A percentile compares a stretch with the other conserved stretches of the same genome.
Evolutionary conservation across 1,140 invertebrate genomes (phyloP).

Genomic region (Hycleus phaleratus): DNA sequence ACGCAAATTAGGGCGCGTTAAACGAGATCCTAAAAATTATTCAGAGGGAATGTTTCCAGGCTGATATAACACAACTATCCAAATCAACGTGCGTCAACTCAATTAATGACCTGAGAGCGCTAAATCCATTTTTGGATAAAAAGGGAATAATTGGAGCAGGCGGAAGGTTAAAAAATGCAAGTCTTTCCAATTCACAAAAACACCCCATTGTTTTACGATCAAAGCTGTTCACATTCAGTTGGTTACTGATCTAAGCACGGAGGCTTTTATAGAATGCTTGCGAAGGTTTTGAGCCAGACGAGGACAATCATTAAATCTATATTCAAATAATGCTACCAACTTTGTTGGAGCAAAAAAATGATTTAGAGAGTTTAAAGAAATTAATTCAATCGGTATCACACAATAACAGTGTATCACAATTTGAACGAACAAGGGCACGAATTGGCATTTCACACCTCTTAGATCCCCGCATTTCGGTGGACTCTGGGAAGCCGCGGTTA

Average conservation of each 20-base stretch:
- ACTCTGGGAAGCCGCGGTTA: conserved; percentile 40
- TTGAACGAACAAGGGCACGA: conserved; percentile 23
- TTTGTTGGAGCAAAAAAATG: conserved; percentile 15
- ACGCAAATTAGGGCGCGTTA: too few species aligned
- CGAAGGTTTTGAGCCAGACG: conserved; percentile 10
- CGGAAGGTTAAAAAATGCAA: too few species aligned
- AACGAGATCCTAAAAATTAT: too few species aligned
- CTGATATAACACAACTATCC: too few species aligned
- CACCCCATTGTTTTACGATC: conserved; percentile 40
- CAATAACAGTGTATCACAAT: too few species aligned
- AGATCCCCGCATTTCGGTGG: conserved; percentile 40
- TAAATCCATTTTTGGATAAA: too few species aligned
- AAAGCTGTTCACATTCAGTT: conserved; percentile 41
- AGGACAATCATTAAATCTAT: conserved; percentile 9
- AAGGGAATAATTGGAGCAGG: too few species aligned
- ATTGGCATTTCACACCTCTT: conserved; percentile 43
- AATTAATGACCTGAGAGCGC: too few species aligned
- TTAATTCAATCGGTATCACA: not conserved
- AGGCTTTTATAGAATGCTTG: conserved; percentile 9
- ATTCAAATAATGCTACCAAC: conserved; percentile 19
- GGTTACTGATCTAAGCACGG: conserved; percentile 25
- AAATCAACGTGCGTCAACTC: too few species aligned
- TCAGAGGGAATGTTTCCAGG: too few species aligned
- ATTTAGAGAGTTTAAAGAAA: conserved; percentile 4
- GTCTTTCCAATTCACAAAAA: too few species aligned